Conservation (phyloP, 1,140 invertebrate genomes). For the Spodoptera litura region DNA sequence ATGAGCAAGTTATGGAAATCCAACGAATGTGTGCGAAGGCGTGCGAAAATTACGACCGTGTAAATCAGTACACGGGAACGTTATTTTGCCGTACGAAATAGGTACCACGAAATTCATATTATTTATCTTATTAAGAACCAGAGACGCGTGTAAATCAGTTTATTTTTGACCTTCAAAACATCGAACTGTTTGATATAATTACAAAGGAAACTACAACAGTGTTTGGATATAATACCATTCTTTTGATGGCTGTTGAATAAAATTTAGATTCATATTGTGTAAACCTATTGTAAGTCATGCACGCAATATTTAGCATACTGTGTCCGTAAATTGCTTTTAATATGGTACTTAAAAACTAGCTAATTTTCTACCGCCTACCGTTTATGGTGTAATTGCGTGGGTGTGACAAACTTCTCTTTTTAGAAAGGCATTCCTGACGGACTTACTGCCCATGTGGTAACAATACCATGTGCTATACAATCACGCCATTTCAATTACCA, state of each 20-base stretch:
- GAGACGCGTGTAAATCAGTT: slow-evolving; percentile 35
- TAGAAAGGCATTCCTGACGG: slow-evolving; percentile 3
- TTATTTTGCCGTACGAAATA: not conserved
- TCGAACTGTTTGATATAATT: slow-evolving; percentile 35
- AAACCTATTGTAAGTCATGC: slow-evolving; percentile 42
- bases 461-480: not conserved
- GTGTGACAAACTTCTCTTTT: slow-evolving; percentile 12
- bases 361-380: slow-evolving; percentile 31
- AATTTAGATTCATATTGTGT: slow-evolving; percentile 43
- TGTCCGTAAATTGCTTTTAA: slow-evolving; percentile 42
- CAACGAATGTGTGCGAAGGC: too few relatives aligned
- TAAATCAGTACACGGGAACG: too few relatives aligned
- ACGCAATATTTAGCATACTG: slow-evolving; percentile 44
- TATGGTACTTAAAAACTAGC: slow-evolving; percentile 28
- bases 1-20: too few relatives aligned
- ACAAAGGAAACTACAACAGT: slow-evolving; percentile 22
- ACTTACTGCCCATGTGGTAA: slow-evolving; percentile 6
- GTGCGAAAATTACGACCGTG: too few relatives aligned
- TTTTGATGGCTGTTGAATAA: slow-evolving; percentile 32
- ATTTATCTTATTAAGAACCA: not conserved
- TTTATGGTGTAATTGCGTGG: slow-evolving; percentile 29
- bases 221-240: slow-evolving; percentile 24
- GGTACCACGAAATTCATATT: not conserved
- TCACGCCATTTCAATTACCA: not conserved
- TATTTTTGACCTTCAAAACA: slow-evolving; percentile 41